Evolutionary conservation across 1,140 invertebrate genomes (phyloP), one percentile per base, ranked within the genome.

Genomic region (Oryctes rhinoceros): DNA sequence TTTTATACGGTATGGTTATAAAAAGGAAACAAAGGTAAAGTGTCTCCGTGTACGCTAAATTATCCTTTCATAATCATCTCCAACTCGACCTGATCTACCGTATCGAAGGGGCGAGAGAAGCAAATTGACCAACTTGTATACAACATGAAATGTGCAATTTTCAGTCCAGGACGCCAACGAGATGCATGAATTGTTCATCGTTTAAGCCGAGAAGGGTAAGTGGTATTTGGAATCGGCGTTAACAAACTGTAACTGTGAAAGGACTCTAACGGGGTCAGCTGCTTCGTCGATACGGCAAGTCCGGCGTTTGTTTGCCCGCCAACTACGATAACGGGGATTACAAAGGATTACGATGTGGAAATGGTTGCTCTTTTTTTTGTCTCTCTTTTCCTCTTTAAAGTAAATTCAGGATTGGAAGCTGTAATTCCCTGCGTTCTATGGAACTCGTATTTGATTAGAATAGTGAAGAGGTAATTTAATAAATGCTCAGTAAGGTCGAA

Each of bases 401-500:
- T 44, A 44, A 10, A 44, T 44, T 44, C 9, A 7, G 9, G 39
- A 44, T 44, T 44, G 39, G 39, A 44, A 44, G n/a, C 20, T 13
- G 75, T 47, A 77, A 15, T 77, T 77, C 39, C 75, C 39, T 77
- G 75, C 75, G 20, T 7, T n/a, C 35, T 77, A 35, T 7, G 10
- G 4, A 77, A 47, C 71, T 30, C 75, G 24, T 30, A 30, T 30
- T 30, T 30, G 24, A 2, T 30, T 30, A 30, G 2, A 30, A 30
- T 30, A 30, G 24, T 30, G 24, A 30, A 1, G 24, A 30, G 24
- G 24, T 30, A 30, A 30, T 30, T 30, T 30, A 30, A 30, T 30
- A 30, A 30, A 30, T 30, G 24, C 24, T 30, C 0, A 30, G 0
- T 30, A 30, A 30, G 24, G 24, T 30, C 2, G 24, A 2, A 30